phyloP scores from a whole-genome alignment of 2,888 invertebrate genomes.

The Bhutanitis thaidina region DNA sequence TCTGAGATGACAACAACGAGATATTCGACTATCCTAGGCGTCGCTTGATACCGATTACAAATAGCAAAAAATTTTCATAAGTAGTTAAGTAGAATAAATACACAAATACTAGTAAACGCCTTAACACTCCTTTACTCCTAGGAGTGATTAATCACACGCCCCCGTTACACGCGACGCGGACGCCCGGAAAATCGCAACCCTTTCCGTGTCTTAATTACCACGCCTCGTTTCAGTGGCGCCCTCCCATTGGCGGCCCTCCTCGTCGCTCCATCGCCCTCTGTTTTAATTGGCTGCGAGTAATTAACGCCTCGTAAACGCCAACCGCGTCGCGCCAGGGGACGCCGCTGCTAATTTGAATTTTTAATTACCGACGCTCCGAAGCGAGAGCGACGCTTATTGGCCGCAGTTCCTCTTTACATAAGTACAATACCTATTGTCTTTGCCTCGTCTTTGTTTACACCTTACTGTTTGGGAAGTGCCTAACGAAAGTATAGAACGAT shows the following conservation, averaged over 20 bases:
- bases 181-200: conserved; percentile 77
- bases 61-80: too few relatives aligned
- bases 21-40: too few relatives aligned
- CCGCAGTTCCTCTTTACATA: conserved; percentile 50
- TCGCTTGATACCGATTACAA: too few relatives aligned
- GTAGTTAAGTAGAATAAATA: not conserved
- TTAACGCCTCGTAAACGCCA: conserved; percentile 74
- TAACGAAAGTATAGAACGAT: too few relatives aligned
- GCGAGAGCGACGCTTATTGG: conserved; percentile 54
- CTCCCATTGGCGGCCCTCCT: conserved; percentile 61
- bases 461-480: conserved; percentile 2
- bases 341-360: conserved; percentile 73
- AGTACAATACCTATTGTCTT: conserved; percentile 31
- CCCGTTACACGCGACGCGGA: conserved; percentile 34
- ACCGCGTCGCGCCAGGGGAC: conserved; percentile 64
- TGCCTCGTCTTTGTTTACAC: conserved; percentile 2
- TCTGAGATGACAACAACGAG: too few relatives aligned
- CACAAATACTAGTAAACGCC: conserved; percentile 18
- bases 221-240: conserved; percentile 68
- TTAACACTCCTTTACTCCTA: conserved; percentile 44
- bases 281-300: conserved; percentile 75
- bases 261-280: conserved; percentile 55
- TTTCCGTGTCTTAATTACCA: conserved; percentile 76
- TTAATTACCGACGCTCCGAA: conserved; percentile 58
- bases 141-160: conserved; percentile 68